Percentiles rank a stretch among this genome's conserved stretches.
Evolutionary conservation across 2,888 invertebrate genomes (phyloP).

Genomic region (Drosophila lutescens): DNA sequence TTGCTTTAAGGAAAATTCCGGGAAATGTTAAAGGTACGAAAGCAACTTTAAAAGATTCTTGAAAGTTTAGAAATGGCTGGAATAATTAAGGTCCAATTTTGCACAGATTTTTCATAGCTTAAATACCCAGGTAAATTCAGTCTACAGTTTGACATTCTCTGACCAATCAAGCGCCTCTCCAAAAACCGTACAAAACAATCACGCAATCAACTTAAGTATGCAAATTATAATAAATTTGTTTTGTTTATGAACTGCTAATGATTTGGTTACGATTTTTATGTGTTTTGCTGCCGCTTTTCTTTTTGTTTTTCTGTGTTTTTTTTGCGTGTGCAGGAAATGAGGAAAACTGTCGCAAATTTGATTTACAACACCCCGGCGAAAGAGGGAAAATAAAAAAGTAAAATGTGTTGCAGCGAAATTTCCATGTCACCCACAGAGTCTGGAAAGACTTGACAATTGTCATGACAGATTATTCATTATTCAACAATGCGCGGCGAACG

Average conservation of each 20-base stretch:
- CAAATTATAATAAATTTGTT: constrained; percentile 59
- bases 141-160: constrained; percentile 15
- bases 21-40: background rate
- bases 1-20: constrained; percentile 2
- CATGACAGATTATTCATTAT: constrained; percentile 61
- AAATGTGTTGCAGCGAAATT: constrained; percentile 32
- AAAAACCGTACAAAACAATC: constrained; percentile 39
- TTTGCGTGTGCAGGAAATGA: constrained; percentile 32
- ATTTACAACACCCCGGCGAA: constrained; percentile 58
- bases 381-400: constrained; percentile 12
- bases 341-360: constrained; percentile 66
- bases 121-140: background rate
- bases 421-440: constrained; percentile 33
- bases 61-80: too few relatives aligned
- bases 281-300: constrained; percentile 20
- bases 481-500: constrained; percentile 53
- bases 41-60: background rate
- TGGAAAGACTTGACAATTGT: constrained; percentile 55
- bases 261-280: constrained; percentile 46
- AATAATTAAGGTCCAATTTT: background rate
- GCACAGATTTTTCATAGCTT: background rate
- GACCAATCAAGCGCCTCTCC: background rate
- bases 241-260: constrained; percentile 52
- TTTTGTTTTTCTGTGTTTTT: constrained; percentile 6
- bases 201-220: constrained; percentile 44